Percentiles rank a stretch among this genome's conserved stretches.
These are phyloP conservation scores for Lasaia peninsularis DNA, from an alignment of 1,140 invertebrate genomes.

Conservation along the genomic window DNA sequence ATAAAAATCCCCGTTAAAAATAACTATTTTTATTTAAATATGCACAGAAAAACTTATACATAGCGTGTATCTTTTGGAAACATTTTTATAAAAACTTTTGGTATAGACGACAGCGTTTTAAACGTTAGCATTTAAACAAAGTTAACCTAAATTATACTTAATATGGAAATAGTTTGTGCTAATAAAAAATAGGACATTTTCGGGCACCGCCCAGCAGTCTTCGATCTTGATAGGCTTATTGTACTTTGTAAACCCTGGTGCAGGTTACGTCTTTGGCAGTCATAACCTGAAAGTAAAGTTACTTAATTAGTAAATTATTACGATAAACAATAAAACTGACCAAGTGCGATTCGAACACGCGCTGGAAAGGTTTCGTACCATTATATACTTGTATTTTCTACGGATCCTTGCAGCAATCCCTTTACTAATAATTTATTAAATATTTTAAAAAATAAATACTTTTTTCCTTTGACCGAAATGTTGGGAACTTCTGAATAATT, in stretches of 20 bases:
- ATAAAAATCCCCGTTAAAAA: constrained; percentile 34
- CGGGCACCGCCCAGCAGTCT: constrained; percentile 60
- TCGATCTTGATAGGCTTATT: constrained; percentile 53
- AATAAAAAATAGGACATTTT: constrained; percentile 44
- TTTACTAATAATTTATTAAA: no score
- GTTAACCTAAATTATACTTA: constrained; percentile 44
- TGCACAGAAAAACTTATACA: constrained; percentile 69
- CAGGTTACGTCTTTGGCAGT: constrained; percentile 84
- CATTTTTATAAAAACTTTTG: constrained; percentile 9
- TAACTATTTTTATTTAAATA: constrained; percentile 70
- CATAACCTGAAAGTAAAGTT: constrained; percentile 79
- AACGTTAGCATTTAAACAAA: constrained; percentile 24
- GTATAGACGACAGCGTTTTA: neutral
- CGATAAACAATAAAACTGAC: no score
- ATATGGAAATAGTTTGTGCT: constrained; percentile 57
- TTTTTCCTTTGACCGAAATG: no score
- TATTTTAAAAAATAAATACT: no score
- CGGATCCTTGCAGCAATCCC: no score
- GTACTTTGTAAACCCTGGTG: constrained; percentile 84
- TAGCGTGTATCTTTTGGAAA: constrained; percentile 27
- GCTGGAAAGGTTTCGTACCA: no score
- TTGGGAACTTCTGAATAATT: no score
- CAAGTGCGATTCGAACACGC: no score
- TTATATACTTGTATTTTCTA: no score
- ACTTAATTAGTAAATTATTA: constrained; percentile 6